Base-by-base conservation (phyloP, 2,113 vertebrate species). In the Trachemys scripta region DNA sequence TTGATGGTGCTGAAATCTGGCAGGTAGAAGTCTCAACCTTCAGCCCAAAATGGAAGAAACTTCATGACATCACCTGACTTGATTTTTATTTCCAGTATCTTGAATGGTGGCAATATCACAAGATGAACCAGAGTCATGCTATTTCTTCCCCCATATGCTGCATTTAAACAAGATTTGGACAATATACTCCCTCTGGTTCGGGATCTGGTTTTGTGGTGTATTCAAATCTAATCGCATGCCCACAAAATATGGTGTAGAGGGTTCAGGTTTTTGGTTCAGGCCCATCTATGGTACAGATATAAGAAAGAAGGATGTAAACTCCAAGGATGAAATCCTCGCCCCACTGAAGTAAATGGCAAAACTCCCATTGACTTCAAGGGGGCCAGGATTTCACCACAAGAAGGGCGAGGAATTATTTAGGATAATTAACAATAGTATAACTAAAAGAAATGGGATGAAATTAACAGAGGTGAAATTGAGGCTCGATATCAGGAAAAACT, bases 31-130 rank as follows among this genome's bases (percentile, higher is more conserved):
- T 80, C 69, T 82, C 13, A 35, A 92, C 83, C 5, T 6, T 87
- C 42, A 94, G 56, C 90, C 24, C 7, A 92, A 96, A 89, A 85
- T 35, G 5, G 86, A 94, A 91, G 42, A 92, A 92, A 82, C 93
- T 29, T 85, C 24, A 84, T 4, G 57, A 88, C 38, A 76, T 94
- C 38, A 88, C 5, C 20, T 56, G 3, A 22, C 1, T 17, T 59
- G 8, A 19, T 51, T 86, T 80, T 94, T 56, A 59, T 22, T 6
- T 80, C 12, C 14, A 10, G 0, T 79, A 93, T 82, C 90, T 89
- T 2, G n/a, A 86, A 86, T 27, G 4, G 20, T 22, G 86, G 51
- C 69, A 96, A 82, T 45, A 76, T 1, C 12, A 14, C 27, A 62
- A 62, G 57, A 62, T 0, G 0, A 38, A 80, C 29, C 10, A 20